Evolutionary conservation across 1,140 invertebrate genomes (phyloP), one percentile per base, ranked within the genome.

Genomic region (Grapholita molesta): DNA sequence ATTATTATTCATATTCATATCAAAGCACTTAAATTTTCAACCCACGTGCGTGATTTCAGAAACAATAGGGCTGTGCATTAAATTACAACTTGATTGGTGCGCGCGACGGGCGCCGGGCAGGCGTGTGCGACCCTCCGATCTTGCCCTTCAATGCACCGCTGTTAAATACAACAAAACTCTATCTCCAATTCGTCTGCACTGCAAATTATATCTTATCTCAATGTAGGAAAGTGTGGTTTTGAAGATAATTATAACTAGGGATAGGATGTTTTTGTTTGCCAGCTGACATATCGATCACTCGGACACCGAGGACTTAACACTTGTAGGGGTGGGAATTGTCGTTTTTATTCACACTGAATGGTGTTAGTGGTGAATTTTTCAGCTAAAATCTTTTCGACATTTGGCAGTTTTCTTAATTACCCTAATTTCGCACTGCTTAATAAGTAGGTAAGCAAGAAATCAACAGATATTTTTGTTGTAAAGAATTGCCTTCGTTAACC

Each of bases 271-370:
- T 48, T 15, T 21, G 15, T 21, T 48, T 65, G 42, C 32, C 67
- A 73, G 75, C 35, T 38, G n/a, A 38, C 66, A 70, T 86, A 88
- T 88, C 85, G 85, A 88, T 88, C 79, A 83, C 72, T 70, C 67
- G 78, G 74, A 77, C 79, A 81, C 74, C 64, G 25, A 85, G 80
- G 81, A 87, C 38, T 53, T 61, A 61, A 30, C 55, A 32, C 55
- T 61, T 28, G 18, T 68, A 70, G 61, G 30, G 33, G 12, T 35
- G 64, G 64, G 69, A 11, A 11, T 33, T 32, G 66, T 12, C 6
- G 25, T 30, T 28, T 32, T 30, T 28, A 61, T 28, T 61, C 25
- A 61, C 55, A 15, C 21, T 0, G 24, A 25, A 57, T 11, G 53
- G 23, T 21, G 21, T 23, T 23, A n/a, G n/a, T n/a, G n/a, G 53